A percentile compares a stretch with the other conserved stretches of the same genome.
Conservation (phyloP, 2,113 vertebrate species). For the Candoia aspera region DNA sequence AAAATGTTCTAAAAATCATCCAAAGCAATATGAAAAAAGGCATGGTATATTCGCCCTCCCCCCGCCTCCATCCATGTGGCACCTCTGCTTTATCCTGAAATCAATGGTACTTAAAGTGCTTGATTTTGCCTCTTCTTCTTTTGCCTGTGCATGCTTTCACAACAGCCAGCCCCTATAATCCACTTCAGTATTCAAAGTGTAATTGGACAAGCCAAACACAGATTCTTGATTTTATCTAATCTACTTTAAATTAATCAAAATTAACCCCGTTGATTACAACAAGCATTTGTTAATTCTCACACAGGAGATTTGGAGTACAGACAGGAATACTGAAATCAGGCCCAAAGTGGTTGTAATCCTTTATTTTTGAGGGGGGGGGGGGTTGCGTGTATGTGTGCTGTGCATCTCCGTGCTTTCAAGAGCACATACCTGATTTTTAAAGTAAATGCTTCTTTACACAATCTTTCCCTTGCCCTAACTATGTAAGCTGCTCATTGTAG, state of each 20-base stretch:
- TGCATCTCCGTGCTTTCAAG: background rate
- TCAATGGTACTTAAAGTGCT: background rate
- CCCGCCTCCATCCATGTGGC: background rate
- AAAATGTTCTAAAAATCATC: background rate
- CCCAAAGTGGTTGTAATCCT: background rate
- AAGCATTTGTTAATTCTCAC: constrained; percentile 6
- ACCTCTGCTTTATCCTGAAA: background rate
- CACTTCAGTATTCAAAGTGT: background rate
- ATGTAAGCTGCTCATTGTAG: constrained; percentile 48
- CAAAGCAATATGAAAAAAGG: background rate
- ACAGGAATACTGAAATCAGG: background rate
- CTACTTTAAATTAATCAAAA: constrained; percentile 14
- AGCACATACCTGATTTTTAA: constrained; percentile 27
- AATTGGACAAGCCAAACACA: background rate
- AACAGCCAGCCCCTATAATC: background rate
- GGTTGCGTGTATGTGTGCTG: background rate
- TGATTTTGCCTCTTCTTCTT: background rate
- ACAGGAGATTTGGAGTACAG: constrained; percentile 2
- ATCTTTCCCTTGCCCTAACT: constrained; percentile 47
- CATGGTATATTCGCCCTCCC: background rate
- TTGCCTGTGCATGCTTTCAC: background rate
- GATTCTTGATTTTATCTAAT: constrained; percentile 21
- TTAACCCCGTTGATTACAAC: background rate
- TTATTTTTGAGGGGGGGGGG: background rate
- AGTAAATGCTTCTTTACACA: constrained; percentile 37